Evolutionary conservation across 2,113 vertebrate genomes (phyloP).

Genomic region (Podarcis raffonei): DNA sequence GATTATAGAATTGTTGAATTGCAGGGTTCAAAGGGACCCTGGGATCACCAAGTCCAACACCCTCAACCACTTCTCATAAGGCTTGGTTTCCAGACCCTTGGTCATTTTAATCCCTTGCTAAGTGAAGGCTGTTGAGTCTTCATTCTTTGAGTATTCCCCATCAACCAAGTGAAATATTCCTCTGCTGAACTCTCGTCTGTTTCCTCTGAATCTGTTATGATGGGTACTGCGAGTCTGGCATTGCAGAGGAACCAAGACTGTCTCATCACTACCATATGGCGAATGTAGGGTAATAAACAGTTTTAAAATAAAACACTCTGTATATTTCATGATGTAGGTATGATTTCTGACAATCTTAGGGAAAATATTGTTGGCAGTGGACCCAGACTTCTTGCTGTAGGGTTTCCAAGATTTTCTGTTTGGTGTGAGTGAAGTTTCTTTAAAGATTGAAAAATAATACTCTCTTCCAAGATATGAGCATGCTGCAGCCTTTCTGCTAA

Average conservation of each 20-base stretch:
- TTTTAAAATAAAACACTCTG: conserved; percentile 40
- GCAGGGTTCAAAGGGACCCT: too few relatives aligned
- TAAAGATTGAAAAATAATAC: conserved; percentile 37
- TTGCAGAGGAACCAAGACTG: conserved; percentile 7
- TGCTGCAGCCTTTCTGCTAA: conserved; percentile 5
- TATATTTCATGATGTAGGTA: conserved; percentile 41
- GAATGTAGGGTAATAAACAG: conserved; percentile 33
- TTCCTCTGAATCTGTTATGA: background rate
- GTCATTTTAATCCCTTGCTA: background rate
- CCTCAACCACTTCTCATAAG: too few relatives aligned
- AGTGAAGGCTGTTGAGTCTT: background rate
- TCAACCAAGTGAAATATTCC: conserved; percentile 8
- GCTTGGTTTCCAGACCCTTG: too few relatives aligned
- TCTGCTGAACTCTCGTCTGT: background rate
- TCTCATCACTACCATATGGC: conserved; percentile 26
- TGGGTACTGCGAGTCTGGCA: conserved; percentile 11
- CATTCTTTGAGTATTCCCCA: background rate
- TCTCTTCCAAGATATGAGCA: conserved; percentile 31
- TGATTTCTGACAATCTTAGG: conserved; percentile 41
- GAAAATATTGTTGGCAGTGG: conserved; percentile 30
- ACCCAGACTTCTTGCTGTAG: conserved; percentile 32
- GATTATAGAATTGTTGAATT: too few relatives aligned
- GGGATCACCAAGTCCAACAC: too few relatives aligned
- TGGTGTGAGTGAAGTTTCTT: conserved; percentile 42
- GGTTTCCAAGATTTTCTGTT: conserved; percentile 27